Base-by-base conservation (phyloP, 2,113 vertebrate genomes). In the Fukomys damarensis region DNA sequence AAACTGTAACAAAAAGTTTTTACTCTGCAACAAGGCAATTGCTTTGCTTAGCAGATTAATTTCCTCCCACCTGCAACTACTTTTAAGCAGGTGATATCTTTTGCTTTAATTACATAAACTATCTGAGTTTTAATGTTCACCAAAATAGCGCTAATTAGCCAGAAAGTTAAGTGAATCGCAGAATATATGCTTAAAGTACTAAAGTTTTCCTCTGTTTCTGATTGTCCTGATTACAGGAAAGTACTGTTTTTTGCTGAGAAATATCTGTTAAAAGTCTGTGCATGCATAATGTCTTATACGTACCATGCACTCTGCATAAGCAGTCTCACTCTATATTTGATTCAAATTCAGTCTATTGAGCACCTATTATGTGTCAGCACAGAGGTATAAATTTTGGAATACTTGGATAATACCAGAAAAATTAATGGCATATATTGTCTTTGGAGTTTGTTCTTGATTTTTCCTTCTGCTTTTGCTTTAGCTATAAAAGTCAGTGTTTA, bases 61-160 rank as follows among this genome's bases (percentile, higher is more conserved):
- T 84, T 90, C 54, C 46, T 86, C 52, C 43, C 11, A 76, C 20
- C 12, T 86, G 93, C 12, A 56, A 28, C 59, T 68, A n/a, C 74
- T 92, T 86, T 92, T 63, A 86, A 77, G 80, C 52, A 89, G 65
- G 59, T 77, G 80, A 92, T 70, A 58, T n/a, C 16, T 95, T 95
- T 76, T 82, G 30, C 26, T 86, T 95, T 89, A 92, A 86, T 96
- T 96, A 93, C 11, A 82, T 41, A 92, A 86, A 65, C 32, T 24
- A 82, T 20, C 56, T 63, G 7, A 61, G 43, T 85, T 95, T 92
- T 58, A 65, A 70, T 82, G 65, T n/a, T 92, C 52, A 82, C 22
- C 72, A 41, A 89, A 95, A 85, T 35, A 54, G n/a, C 20, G 13
- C 61, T 89, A 89, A 88, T 88, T 88, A 80, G 28, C 28, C 35